Percentiles rank a stretch among this genome's conserved stretches.
phyloP scores from a whole-genome alignment of 2,888 invertebrate genomes.

The Dorcus hopei region DNA sequence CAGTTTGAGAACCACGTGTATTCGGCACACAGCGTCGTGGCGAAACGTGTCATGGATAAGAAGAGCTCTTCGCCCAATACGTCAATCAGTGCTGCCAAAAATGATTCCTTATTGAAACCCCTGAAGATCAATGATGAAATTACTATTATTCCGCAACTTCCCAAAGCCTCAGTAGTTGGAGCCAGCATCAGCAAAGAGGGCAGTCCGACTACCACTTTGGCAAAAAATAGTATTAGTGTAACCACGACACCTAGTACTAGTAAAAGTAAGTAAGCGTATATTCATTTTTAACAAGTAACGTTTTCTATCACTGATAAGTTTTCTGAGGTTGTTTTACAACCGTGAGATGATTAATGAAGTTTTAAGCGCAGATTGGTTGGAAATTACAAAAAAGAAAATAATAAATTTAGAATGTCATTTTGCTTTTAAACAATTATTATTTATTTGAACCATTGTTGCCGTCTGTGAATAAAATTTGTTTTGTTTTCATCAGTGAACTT shows the following conservation, averaged over 20 bases:
- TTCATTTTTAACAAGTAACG: not conserved
- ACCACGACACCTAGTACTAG: conserved; percentile 36
- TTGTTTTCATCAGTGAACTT: too few species aligned
- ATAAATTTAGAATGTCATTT: too few species aligned
- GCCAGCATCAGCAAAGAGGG: conserved; percentile 34
- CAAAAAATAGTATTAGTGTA: conserved; percentile 22
- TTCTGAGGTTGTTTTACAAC: too few species aligned
- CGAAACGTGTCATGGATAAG: conserved; percentile 81
- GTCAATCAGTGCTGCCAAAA: conserved; percentile 41
- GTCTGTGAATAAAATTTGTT: too few species aligned
- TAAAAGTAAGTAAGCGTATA: conserved; percentile 41
- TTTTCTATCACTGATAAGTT: too few species aligned
- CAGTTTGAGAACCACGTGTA: conserved; percentile 93
- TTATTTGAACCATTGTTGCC: too few species aligned
- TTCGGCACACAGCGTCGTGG: conserved; percentile 87
- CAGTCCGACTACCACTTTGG: conserved; percentile 28
- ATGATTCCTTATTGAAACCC: conserved; percentile 71
- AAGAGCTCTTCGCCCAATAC: conserved; percentile 49
- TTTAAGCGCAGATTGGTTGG: too few species aligned
- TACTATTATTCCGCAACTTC: conserved; percentile 83
- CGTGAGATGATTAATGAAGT: too few species aligned
- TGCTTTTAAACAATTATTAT: too few species aligned
- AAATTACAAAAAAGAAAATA: too few species aligned
- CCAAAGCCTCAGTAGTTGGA: conserved; percentile 45
- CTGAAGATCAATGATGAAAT: conserved; percentile 87